Base-by-base conservation (phyloP, 1,140 invertebrate species). In the Penaeus japonicus region DNA sequence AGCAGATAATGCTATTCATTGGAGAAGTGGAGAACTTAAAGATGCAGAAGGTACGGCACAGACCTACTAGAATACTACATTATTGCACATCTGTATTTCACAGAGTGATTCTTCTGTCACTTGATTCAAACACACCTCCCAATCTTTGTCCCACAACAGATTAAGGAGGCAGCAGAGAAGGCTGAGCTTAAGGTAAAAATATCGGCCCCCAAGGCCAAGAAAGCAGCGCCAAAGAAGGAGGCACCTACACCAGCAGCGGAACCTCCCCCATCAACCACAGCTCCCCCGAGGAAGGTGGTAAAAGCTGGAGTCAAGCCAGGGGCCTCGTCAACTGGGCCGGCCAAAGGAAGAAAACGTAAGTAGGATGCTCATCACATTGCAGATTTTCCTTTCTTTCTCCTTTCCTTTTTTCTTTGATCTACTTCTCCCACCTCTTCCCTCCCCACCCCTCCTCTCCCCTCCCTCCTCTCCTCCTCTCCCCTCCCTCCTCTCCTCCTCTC, bases 141-240 rank as follows among this genome's bases (percentile, higher is more conserved):
- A 27, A 35, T 7, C 27, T 30, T 59, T 55, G 18, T 62, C n/a
- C 10, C n/a, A 22, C 91, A 90, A 85, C 90, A 95, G 94, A 98
- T 99, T 24, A 98, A 98, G 93, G 98, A 99, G 92, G 97, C 95
- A 91, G 96, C 95, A 91, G 97, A 99, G 39, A 99, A 98, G 92
- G 97, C 97, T 27, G 96, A 97, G 18, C 96, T 99, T 15, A 92
- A 91, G 32, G 88, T 91, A 27, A 91, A 91, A 77, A 84, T 90
- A 54, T 77, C 89, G 20, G 90, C 91, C 20, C 70, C 91, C 32
- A 91, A 90, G 54, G 55, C 90, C 80, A 89, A 88, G 81, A 84
- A 91, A 59, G 77, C 70, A 0, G n/a, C 89, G 24, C 77, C 57
- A 17, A 78, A 24, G 18, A 90, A 83, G 30, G 79, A 82, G 30